Base-by-base conservation (phyloP, 2,888 invertebrate genomes). In the Acleris emargana region DNA sequence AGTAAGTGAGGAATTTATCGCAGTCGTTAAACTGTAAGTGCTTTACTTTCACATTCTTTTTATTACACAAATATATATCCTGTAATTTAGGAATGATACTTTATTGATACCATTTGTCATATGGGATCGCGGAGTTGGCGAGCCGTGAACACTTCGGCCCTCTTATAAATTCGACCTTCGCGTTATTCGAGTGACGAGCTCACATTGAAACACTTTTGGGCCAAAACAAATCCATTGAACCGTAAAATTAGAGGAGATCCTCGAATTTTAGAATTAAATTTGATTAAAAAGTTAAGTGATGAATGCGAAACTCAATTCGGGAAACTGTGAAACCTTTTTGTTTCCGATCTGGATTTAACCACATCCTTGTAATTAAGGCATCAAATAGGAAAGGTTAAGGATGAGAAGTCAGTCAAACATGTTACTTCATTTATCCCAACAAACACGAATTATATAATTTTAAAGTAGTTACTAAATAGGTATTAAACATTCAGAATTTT, bases 221-320 rank as follows among this genome's bases (percentile, higher is more conserved):
- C 82, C 83, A 82, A 89, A 90, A 90, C 85, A 89, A 88, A 88
- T 79, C 84, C 81, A 84, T 87, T 89, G 84, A 88, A 74, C 81
- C 86, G 79, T 84, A 77, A 88, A 89, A 90, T 91, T 88, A 84
- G 81, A 82, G 80, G 82, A 86, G 84, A 82, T 84, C 83, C 85
- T 84, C 83, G 83, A 89, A 86, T 86, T 86, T 86, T 80, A 76
- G 81, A 83, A 87, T 86, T 80, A 81, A 87, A 86, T 87, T 89
- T 86, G 82, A 86, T 88, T 85, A 84, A 84, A 88, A 86, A 85
- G 84, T 89, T 84, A 83, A 85, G 81, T 84, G 86, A 88, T 86
- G 84, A 87, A 86, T 79, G 76, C 75, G 73, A 82, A 84, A 83
- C 81, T 78, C 75, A 78, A 80, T 85, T 83, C 76, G 70, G 73